phyloP scores from a whole-genome alignment of 2,888 invertebrate genomes.

The Argyresthia albistria region DNA sequence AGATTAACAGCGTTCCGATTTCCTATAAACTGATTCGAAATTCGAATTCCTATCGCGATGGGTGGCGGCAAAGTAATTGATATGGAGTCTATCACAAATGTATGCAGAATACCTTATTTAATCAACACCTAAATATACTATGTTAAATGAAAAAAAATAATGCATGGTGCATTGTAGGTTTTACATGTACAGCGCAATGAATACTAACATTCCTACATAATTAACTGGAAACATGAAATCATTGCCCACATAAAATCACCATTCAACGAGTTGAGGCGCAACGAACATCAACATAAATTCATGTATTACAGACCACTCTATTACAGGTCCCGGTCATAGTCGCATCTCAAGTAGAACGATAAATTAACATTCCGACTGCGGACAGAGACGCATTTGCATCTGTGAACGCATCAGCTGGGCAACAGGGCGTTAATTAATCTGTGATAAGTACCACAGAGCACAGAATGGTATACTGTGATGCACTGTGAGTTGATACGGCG shows the following conservation, averaged over 20 bases:
- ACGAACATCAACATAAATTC: not conserved
- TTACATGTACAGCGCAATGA: no score
- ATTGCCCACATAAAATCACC: not conserved
- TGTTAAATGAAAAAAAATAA: no score
- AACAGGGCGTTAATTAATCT: not conserved
- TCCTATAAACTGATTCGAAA: conserved; percentile 19
- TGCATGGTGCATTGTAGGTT: no score
- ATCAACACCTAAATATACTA: no score
- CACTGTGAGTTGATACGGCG: no score
- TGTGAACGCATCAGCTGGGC: not conserved
- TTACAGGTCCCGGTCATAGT: not conserved
- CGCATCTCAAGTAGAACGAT: not conserved
- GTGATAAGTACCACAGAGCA: not conserved
- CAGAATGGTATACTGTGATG: no score
- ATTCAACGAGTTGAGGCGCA: not conserved
- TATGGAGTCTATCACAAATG: no score
- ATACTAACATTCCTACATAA: no score
- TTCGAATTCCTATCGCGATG: conserved; percentile 12
- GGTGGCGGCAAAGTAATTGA: no score
- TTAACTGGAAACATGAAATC: no score
- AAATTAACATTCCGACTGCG: not conserved
- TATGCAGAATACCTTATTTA: no score
- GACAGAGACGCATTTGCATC: conserved; percentile 2
- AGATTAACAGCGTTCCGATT: conserved; percentile 28
- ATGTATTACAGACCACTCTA: not conserved